Evolutionary conservation across 2,797 vertebrate species (phyloP), one percentile per base, ranked within the genome.

Genomic region (Cirrhinus molitorella): DNA sequence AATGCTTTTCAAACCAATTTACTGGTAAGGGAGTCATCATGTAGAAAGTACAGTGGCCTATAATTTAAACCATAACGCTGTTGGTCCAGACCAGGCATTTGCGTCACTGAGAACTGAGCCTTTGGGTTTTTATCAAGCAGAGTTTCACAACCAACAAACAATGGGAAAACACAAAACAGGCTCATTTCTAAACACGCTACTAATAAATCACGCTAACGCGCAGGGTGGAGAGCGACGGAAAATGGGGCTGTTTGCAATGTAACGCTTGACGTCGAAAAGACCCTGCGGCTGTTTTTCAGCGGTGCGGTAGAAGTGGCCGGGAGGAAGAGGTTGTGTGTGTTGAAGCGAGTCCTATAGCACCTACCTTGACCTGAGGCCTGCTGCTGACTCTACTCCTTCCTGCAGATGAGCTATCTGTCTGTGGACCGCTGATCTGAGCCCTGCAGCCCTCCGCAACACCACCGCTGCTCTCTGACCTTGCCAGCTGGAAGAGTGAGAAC

Each of bases 291-390:
- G 85, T 88, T 83, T 84, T 79, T 85, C 65, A 80, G 72, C 71
- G 73, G 85, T 79, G 79, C 47, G 73, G 83, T 63, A 70, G 79
- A 86, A 55, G 66, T 71, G 92, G 93, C 92, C 94, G 92, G 92
- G 93, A 93, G 93, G 93, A 93, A 94, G 93, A 93, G 92, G 92
- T 92, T 80, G 59, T 81, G 74, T 86, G 84, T 80, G 85, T 79
- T 87, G 81, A 86, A 87, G 83, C 79, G 80, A 75, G 79, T 87
- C 85, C 68, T 88, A 86, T 73, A 94, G 92, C 93, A 94, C 93
- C 92, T 95, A 96, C 95, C 95, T 95, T 95, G 92, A 95, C 87
- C 88, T 93, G 94, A 93, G 94, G 94, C 94, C 92, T 93, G 94
- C 90, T 53, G 91, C 88, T 66, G 77, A 72, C 83, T 76, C 77